Evolutionary conservation across 2,888 invertebrate species (phyloP), one percentile per base, ranked within the genome.

Genomic region (Eretmocerus hayati): DNA sequence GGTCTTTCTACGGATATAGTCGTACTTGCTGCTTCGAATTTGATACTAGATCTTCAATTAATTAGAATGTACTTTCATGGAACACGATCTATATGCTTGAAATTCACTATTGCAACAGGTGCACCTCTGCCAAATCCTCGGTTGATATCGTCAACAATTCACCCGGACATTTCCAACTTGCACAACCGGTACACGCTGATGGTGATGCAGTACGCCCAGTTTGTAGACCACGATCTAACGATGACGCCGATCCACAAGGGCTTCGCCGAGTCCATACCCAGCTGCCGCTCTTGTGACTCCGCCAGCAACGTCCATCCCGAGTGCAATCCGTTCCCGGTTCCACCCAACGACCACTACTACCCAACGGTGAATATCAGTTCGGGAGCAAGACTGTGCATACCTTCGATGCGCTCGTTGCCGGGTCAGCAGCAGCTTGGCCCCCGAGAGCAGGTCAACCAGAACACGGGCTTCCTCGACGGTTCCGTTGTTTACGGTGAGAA

Each of bases 141-240:
- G 33, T 76, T 85, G 0, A 81, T 95, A 31, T 93, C 93, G 1
- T 87, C 90, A 0, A 81, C 85, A 1, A 87, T 95, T 41, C 95
- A 95, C 69, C 89, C 91, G 0, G 92, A 93, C 63, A 90, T 92
- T 50, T 90, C 90, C 26, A 89, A 92, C 66, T 75, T 92, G 18
- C 91, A 92, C 65, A 85, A 84, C 0, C 78, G 90, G 5, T 93
- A 94, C 71, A 87, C 91, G 0, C 74, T 94, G 16, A 89, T 94
- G 87, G 81, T 88, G 33, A 95, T 95, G 94, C 94, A 94, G 74
- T 94, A 84, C 62, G 94, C 92, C 0, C 94, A 95, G 71, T 86
- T 96, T 62, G 70, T 95, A 18, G 95, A 95, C 70, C 95, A 95
- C 73, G 95, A 95, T 69, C 76, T 96, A 42, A 94, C 94, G 1